Evolutionary conservation across 2,888 invertebrate species (phyloP), one percentile per base, ranked within the genome.

Genomic region (Rosalia funebris): DNA sequence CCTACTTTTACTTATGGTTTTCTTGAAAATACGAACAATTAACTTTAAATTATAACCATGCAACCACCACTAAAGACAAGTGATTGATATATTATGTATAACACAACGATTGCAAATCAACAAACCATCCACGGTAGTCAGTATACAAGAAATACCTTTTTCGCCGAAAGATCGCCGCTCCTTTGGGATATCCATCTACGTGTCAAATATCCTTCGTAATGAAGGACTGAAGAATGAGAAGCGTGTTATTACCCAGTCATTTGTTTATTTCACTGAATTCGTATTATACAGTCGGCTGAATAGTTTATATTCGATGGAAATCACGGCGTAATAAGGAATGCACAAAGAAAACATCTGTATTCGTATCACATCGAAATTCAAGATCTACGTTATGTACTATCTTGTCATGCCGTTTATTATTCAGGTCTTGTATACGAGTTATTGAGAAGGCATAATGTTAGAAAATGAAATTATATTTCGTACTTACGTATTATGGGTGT

Each of bases 251-350:
- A 62, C 46, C 41, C 11, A 41, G 57, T 56, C 62, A 62, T 62
- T 62, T 62, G 62, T 62, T 54, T 57, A 44, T 42, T 54, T 62
- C 56, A 54, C 39, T 39, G 45, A 37, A 50, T 57, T 48, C 61
- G 47, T 42, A 57, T 47, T 54, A 62, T 57, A 53, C 48, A 20
- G 54, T 57, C 47, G 41, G 54, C 47, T 36, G 47, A 56, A 36
- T 57, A 34, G 50, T 57, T 57, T 57, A 57, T 54, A 54, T 62
- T 41, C 57, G 54, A 53, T 54, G 54, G 20, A 32, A 32, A 62
- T 62, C 62, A 62, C 57, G 57, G 57, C 62, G 34, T 53, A 54
- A 61, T 61, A 53, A 57, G 60, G 47, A 50, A 61, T 47, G 60
- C 39, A 34, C 48, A 45, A 31, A 47, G 47, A 54, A 42, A 48